Evolutionary conservation across 2,113 vertebrate species (phyloP).

Genomic region (Origma solitaria): DNA sequence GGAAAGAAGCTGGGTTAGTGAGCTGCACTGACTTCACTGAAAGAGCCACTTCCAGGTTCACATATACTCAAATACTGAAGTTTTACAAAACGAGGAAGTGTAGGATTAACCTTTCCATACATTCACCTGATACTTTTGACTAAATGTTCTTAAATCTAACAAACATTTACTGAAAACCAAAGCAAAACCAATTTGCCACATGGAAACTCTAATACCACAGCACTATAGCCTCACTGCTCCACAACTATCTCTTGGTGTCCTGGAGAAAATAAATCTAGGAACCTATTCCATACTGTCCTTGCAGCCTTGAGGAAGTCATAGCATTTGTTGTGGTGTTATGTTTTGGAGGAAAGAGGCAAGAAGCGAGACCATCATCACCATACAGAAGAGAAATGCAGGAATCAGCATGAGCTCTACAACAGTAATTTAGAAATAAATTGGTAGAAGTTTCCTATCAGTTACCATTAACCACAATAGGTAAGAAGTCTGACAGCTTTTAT

Average conservation of each 20-base stretch:
- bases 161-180: neutral
- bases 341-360: neutral
- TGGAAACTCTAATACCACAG: neutral
- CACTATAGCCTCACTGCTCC: neutral
- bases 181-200: neutral
- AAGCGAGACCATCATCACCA: neutral
- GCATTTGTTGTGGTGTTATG: neutral
- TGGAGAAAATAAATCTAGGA: neutral
- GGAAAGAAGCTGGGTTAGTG: neutral
- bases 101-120: neutral
- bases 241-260: neutral
- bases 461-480: slow-evolving; percentile 38
- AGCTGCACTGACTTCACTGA: neutral
- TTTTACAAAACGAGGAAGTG: neutral
- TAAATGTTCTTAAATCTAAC: neutral
- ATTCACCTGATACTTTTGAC: neutral
- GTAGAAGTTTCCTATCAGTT: slow-evolving; percentile 47
- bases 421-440: neutral
- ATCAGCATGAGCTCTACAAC: neutral
- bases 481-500: neutral
- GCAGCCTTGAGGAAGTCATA: neutral
- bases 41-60: neutral
- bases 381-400: neutral
- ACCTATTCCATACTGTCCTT: neutral
- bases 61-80: neutral